phyloP scores from a whole-genome alignment of 2,888 invertebrate genomes.

The Lasioglossum villosulum region DNA sequence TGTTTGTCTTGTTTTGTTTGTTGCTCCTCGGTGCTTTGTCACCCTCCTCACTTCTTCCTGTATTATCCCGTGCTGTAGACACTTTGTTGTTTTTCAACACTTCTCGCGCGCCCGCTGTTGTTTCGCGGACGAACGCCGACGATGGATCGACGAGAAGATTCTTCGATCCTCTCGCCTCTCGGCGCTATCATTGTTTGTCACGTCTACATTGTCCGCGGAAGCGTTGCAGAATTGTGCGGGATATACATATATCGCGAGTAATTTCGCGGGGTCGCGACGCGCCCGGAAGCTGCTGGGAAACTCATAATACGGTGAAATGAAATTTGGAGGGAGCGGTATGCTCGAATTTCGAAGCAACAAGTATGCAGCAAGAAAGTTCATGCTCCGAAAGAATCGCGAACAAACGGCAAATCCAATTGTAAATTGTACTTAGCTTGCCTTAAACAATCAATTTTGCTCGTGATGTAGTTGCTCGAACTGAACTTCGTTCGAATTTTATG shows the following conservation, averaged over 20 bases:
- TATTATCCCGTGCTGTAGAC: slow-evolving; percentile 44
- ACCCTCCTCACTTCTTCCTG: slow-evolving; percentile 23
- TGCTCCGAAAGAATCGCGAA: not conserved
- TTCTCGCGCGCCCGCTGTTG: slow-evolving; percentile 27
- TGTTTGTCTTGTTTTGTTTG: not conserved
- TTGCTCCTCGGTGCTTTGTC: slow-evolving; percentile 39
- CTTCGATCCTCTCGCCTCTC: slow-evolving; percentile 1
- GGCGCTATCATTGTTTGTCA: not conserved
- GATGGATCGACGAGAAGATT: not conserved
- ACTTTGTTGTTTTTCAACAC: slow-evolving; percentile 54
- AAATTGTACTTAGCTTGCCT: too few relatives aligned
- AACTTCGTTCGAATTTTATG: not conserved
- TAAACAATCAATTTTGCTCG: not conserved
- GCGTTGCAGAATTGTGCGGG: not conserved
- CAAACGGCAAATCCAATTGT: not conserved
- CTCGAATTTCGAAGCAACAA: not conserved
- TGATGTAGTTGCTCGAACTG: too few relatives aligned
- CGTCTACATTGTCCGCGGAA: not conserved
- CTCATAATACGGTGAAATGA: not conserved
- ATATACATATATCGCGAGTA: not conserved
- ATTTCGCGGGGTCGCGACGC: not conserved
- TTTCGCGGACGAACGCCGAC: slow-evolving; percentile 1
- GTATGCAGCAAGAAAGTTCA: not conserved
- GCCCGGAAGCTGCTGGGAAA: not conserved
- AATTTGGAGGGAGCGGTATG: not conserved